Evolutionary conservation across 2,113 vertebrate species (phyloP).

Genomic region (Spheniscus mendiculus): DNA sequence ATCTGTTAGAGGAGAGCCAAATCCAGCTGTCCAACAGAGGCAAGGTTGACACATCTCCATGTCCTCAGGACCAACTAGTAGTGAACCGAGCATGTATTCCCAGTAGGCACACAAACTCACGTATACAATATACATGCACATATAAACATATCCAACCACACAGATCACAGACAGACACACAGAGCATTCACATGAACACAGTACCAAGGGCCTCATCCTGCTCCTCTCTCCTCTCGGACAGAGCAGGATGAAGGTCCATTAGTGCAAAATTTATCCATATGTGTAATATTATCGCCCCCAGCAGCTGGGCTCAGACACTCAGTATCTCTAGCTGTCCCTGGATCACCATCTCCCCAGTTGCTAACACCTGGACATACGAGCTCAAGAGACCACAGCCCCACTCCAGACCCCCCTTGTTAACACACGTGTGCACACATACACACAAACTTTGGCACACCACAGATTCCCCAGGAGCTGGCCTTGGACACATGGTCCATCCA

Average conservation of each 20-base stretch:
- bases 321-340: neutral
- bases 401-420: neutral
- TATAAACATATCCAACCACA: neutral
- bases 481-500: neutral
- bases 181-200: neutral
- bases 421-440: accelerated
- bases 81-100: neutral
- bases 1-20: neutral
- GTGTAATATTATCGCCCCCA: accelerated
- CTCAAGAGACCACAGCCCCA: neutral
- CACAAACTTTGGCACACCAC: neutral
- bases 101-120: neutral
- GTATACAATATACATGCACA: neutral
- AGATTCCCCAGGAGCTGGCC: neutral
- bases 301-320: accelerated
- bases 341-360: neutral
- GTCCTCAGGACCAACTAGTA: neutral
- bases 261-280: neutral
- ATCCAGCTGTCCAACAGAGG: neutral
- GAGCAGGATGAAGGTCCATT: neutral
- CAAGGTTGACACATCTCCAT: neutral
- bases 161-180: neutral
- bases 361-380: neutral
- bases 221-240: neutral
- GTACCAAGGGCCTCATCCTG: neutral